A percentile compares a stretch with the other conserved stretches of the same genome.
Conservation (phyloP, 1,140 invertebrate species). For the Scaptomyza pallida region DNA sequence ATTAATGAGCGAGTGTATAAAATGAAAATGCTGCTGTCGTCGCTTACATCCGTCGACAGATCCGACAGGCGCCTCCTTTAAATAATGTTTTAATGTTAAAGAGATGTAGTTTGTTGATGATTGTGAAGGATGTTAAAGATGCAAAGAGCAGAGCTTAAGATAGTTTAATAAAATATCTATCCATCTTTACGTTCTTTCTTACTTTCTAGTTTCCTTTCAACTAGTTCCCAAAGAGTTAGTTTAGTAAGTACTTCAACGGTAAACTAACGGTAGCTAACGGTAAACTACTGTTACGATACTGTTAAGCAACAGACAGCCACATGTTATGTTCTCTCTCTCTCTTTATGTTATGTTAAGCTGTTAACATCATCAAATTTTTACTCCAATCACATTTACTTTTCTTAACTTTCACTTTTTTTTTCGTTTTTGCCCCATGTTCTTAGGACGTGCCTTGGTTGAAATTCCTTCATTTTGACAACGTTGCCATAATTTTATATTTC, state of each 20-base stretch:
- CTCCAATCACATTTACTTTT: neutral
- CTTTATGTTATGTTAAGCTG: too few relatives aligned
- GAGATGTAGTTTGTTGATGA: neutral
- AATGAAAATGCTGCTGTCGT: conserved; percentile 7
- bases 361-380: neutral
- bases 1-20: conserved; percentile 25
- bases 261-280: too few relatives aligned
- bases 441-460: neutral
- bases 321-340: too few relatives aligned
- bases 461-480: neutral
- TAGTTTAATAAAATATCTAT: too few relatives aligned
- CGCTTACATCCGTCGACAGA: neutral
- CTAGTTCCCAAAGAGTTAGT: too few relatives aligned
- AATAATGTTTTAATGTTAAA: neutral
- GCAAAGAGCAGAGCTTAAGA: neutral
- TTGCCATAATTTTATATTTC: conserved; percentile 15
- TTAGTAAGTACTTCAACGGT: too few relatives aligned
- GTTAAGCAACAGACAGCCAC: too few relatives aligned
- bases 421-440: neutral
- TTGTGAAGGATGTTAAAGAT: neutral
- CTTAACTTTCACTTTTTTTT: neutral
- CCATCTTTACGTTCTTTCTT: too few relatives aligned
- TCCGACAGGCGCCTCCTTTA: neutral
- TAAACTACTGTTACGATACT: too few relatives aligned
- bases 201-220: too few relatives aligned